A percentile compares a stretch with the other conserved stretches of the same genome.
Conservation (phyloP, 2,113 vertebrate species). For the Geococcyx californianus region DNA sequence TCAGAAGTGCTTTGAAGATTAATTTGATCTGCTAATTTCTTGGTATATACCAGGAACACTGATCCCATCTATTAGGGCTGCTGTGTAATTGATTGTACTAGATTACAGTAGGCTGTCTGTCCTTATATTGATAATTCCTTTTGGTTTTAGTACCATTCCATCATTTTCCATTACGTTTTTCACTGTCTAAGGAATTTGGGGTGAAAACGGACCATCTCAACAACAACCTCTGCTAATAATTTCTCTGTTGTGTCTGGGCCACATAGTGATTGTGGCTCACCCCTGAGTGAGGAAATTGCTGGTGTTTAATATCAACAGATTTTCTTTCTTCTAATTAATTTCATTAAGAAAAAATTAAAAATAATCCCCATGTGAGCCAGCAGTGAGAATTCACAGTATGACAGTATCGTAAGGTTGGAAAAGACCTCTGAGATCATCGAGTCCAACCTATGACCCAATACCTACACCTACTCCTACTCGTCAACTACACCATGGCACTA, state of each 20-base stretch:
- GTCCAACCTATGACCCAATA: too few species aligned
- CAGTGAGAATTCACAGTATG: not conserved
- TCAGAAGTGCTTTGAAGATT: slow-evolving; percentile 2
- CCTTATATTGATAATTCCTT: not conserved
- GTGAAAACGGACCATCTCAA: not conserved
- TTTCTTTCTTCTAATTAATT: not conserved
- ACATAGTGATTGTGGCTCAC: not conserved
- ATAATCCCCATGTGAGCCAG: not conserved
- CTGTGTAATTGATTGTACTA: not conserved
- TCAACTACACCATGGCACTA: too few species aligned
- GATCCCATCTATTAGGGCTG: not conserved
- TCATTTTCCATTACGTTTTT: not conserved
- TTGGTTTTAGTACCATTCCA: not conserved
- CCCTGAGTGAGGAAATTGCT: not conserved
- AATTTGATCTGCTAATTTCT: slow-evolving; percentile 11
- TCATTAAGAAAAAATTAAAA: not conserved
- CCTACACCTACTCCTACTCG: too few species aligned
- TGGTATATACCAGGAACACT: not conserved
- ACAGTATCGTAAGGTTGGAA: too few species aligned
- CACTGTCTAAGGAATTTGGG: not conserved
- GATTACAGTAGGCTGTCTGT: not conserved
- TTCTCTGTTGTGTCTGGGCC: not conserved
- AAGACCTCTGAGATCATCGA: too few species aligned
- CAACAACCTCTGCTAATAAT: not conserved
- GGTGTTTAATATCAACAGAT: not conserved